Conservation (phyloP, 1,140 invertebrate species). For the Cecropterus lyciades region DNA sequence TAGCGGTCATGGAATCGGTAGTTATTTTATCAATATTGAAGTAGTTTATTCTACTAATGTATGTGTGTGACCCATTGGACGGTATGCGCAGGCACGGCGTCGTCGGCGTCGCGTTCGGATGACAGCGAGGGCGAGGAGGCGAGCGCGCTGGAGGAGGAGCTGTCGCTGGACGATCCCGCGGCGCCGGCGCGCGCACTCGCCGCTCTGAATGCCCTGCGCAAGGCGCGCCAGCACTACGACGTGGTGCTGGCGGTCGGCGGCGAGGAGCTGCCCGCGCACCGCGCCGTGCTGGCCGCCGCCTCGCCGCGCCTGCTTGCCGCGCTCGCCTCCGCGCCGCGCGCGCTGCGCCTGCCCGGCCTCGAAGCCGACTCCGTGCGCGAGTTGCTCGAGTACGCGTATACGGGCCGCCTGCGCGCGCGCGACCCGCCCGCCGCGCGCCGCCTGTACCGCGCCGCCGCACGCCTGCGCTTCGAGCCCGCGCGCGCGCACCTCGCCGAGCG, state of each 20-base stretch:
- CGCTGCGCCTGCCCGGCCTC: conserved; percentile 34
- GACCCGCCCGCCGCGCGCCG: conserved; percentile 42
- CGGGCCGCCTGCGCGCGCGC: conserved; percentile 21
- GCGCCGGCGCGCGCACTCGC: conserved; percentile 61
- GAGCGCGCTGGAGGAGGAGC: conserved; percentile 40
- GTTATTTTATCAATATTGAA: neutral
- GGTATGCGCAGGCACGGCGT: conserved; percentile 35
- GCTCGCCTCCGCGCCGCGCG: conserved; percentile 39
- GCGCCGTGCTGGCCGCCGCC: conserved; percentile 42
- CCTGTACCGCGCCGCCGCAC: conserved; percentile 44
- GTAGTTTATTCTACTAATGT: neutral
- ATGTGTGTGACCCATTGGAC: too few species aligned
- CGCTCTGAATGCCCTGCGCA: conserved; percentile 66
- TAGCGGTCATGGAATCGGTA: neutral
- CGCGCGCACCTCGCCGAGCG: conserved; percentile 38
- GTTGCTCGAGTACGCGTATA: conserved; percentile 8
- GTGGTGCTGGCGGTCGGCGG: conserved; percentile 40
- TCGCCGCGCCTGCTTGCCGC: conserved; percentile 38
- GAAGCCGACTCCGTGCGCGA: conserved; percentile 16
- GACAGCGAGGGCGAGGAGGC: conserved; percentile 56
- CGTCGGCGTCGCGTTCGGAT: conserved; percentile 51
- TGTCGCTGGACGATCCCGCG: conserved; percentile 43
- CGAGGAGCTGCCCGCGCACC: conserved; percentile 38
- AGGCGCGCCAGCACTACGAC: conserved; percentile 45
- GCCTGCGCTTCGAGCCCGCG: neutral